Evolutionary conservation across 1,140 invertebrate species (phyloP), one percentile per base, ranked within the genome.

Genomic region (Gyrodactylus salaris): DNA sequence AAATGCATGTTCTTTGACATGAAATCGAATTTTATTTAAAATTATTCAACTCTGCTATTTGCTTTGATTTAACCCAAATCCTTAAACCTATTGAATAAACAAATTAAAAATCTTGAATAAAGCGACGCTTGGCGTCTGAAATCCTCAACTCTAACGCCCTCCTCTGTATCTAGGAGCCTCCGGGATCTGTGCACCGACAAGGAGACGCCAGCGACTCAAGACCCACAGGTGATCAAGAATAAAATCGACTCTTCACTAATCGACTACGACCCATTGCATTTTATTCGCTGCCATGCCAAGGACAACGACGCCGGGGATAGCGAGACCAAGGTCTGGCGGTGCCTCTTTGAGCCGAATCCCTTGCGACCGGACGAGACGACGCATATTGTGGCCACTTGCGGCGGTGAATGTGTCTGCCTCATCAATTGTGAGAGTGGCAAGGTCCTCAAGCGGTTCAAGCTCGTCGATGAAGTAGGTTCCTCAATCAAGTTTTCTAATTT

Each of bases 391-490:
- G 83, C 83, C 0, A 83, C 83, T 0, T 84, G 83, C 77, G 83
- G 83, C 25, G 83, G 83, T 23, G 80, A 83, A 26, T 82, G 78
- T 27, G 79, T 84, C 0, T 83, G 83, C 76, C 77, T 84, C 20
- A 82, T 83, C 24, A 80, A 83, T 76, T 80, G 80, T 26, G 74
- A 76, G 22, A 80, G 79, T 20, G 82, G 81, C n/a, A 77, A 78
- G 26, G 81, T 84, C 2, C 77, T 82, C 69, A 80, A 79, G 70
- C 80, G 83, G 75, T 84, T 82, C 75, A 80, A 81, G 71, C 75
- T 77, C 20, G 54, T 25, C 20, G 68, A 74, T n/a, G 76, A 76
- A 71, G 75, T 76, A 26, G 26, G 23, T 25, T 25, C 26, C 26
- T 1, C 26, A 20, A 20, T 71, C 26, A 25, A 25, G 26, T 68